phyloP scores from a whole-genome alignment of 1,140 invertebrate genomes.

The Paracyclopina nana region DNA sequence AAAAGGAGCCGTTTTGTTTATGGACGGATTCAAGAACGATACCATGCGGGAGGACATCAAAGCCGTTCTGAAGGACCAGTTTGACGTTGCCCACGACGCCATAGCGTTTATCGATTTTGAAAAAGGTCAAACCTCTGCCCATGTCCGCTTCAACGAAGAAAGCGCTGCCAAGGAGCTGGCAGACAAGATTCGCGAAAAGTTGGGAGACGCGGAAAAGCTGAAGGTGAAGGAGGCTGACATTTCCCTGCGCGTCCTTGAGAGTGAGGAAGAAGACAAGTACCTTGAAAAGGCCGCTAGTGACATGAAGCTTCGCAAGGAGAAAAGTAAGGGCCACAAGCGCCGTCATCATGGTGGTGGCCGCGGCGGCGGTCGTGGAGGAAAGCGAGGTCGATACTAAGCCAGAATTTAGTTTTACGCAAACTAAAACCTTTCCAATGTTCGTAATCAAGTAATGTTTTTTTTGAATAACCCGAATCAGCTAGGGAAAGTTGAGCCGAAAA shows the following conservation, averaged over 20 bases:
- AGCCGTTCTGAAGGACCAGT: constrained; percentile 37
- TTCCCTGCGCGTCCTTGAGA: neutral
- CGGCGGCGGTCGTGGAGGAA: neutral
- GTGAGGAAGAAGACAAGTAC: neutral
- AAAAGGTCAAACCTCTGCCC: constrained; percentile 45
- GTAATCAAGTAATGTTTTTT: too few relatives aligned
- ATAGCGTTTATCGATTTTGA: constrained; percentile 51
- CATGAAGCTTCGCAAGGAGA: neutral
- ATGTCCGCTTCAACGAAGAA: constrained; percentile 43
- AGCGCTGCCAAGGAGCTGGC: constrained; percentile 40
- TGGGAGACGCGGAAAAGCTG: constrained; percentile 13
- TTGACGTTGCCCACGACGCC: constrained; percentile 27
- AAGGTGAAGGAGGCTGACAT: neutral
- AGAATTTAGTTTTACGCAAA: too few relatives aligned
- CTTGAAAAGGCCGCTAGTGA: neutral
- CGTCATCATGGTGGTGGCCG: neutral
- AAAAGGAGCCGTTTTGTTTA: constrained; percentile 43
- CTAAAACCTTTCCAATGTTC: too few relatives aligned
- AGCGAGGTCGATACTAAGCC: neutral
- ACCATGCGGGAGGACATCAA: constrained; percentile 45
- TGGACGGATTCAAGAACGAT: constrained; percentile 37
- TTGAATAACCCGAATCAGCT: too few relatives aligned
- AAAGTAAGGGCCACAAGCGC: neutral
- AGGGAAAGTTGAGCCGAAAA: too few relatives aligned
- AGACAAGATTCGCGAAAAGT: constrained; percentile 42